Base-by-base conservation (phyloP, 2,888 invertebrate genomes). In the Ganaspis brasiliensis region DNA sequence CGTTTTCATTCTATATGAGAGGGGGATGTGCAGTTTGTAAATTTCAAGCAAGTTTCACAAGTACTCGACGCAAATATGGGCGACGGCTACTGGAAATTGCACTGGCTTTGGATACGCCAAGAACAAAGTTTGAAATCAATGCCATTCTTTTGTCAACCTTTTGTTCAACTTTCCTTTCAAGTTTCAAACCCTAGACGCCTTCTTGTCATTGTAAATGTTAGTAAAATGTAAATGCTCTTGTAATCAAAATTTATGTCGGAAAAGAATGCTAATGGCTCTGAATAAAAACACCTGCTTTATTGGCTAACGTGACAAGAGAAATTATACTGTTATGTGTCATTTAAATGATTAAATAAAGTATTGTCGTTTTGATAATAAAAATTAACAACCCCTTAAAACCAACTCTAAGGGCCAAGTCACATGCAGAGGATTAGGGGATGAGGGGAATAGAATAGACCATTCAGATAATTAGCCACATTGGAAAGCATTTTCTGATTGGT, bases 91-190 rank as follows among this genome's bases (percentile, higher is more conserved):
- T 67, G 45, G 67, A 67, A 67, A 67, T 67, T 67, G 45, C 67
- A 45, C 40, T 67, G 12, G 5, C 67, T 19, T 16, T 45, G 21
- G 45, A 40, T 45, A 45, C 26, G 45, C 21, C 45, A 67, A 67
- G 45, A 24, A 67, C 45, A 67, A 67, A 67, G 67, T 67, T 67
- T 21, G 40, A 24, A 67, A 67, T 67, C 67, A 24, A 67, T 67
- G 45, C 45, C 45, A 67, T 67, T 67, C 45, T 67, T 45, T 45
- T 21, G 40, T 67, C 24, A 40, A 37, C 6, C 40, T 61, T 63
- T 63, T 63, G 21, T 63, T 63, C 37, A 63, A 40, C 63, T 63
- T 63, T 45, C 45, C 24, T 10, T 24, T 24, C 67, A 67, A 45
- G 45, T 67, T 67, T 24, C 40, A 45, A 8, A 67, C 52, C 19